phyloP scores from a whole-genome alignment of 2,797 vertebrate species.

The Emydoidea blandingii region DNA sequence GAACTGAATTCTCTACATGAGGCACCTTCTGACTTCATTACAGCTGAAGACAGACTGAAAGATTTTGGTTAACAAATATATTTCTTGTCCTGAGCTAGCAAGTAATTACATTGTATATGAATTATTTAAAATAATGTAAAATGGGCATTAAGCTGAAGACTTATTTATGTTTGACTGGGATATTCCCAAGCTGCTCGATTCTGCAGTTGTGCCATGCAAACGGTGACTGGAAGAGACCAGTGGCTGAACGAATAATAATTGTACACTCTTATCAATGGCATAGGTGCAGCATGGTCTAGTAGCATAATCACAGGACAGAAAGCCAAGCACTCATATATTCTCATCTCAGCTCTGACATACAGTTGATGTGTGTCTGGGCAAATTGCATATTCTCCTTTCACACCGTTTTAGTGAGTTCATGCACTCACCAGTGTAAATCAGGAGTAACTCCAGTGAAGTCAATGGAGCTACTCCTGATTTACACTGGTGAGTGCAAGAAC shows the following conservation, averaged over 20 bases:
- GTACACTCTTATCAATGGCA: background rate
- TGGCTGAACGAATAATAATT: background rate
- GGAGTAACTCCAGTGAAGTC: background rate
- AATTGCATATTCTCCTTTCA: background rate
- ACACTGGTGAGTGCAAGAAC: background rate
- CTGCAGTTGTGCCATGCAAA: background rate
- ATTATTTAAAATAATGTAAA: background rate
- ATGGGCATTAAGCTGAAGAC: accelerated
- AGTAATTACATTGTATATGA: background rate
- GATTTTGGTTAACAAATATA: background rate
- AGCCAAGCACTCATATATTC: background rate
- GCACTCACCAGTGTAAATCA: too few relatives aligned
- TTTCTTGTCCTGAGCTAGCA: background rate
- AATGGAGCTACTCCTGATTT: background rate
- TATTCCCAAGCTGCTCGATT: background rate
- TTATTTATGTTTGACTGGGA: background rate
- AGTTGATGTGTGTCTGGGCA: background rate
- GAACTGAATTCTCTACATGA: accelerated
- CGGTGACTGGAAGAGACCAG: background rate
- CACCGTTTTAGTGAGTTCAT: background rate
- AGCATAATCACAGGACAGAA: background rate
- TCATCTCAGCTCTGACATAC: background rate
- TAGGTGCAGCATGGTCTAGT: background rate
- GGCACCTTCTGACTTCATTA: background rate
- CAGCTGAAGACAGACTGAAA: background rate